Conservation (phyloP, 2,888 invertebrate genomes). For the Helobdella robusta region DNA sequence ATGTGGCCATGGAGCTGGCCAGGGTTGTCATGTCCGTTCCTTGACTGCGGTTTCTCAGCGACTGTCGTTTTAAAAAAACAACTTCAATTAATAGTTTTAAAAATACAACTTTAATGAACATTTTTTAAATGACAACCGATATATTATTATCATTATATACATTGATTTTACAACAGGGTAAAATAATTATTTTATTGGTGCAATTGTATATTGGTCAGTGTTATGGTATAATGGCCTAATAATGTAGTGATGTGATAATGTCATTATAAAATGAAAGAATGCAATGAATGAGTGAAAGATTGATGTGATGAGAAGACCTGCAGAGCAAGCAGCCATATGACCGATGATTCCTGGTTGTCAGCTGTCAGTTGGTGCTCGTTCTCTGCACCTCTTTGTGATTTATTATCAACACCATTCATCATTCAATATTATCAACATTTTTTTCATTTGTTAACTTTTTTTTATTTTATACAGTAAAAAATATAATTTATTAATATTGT, state of each 20-base stretch:
- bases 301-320: conserved; percentile 40
- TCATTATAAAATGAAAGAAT: no score
- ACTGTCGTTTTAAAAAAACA: no score
- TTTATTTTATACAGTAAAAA: no score
- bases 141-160: no score
- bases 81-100: not conserved
- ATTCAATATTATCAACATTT: not conserved
- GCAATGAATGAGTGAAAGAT: no score
- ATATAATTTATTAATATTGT: no score
- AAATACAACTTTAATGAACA: not conserved
- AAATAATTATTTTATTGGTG: no score
- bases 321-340: conserved; percentile 53
- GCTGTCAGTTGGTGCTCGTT: conserved; percentile 48
- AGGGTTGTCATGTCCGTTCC: conserved; percentile 1
- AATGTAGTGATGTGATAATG: no score
- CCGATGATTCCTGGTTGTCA: conserved; percentile 53
- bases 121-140: not conserved
- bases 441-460: not conserved
- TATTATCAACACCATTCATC: not conserved
- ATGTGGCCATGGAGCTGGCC: conserved; percentile 1
- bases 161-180: no score
- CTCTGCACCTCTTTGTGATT: conserved; percentile 39
- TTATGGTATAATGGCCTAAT: no score
- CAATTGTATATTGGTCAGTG: no score
- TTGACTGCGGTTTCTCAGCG: conserved; percentile 11